Conservation (phyloP, 1,140 invertebrate genomes). For the Helicoverpa armigera region DNA sequence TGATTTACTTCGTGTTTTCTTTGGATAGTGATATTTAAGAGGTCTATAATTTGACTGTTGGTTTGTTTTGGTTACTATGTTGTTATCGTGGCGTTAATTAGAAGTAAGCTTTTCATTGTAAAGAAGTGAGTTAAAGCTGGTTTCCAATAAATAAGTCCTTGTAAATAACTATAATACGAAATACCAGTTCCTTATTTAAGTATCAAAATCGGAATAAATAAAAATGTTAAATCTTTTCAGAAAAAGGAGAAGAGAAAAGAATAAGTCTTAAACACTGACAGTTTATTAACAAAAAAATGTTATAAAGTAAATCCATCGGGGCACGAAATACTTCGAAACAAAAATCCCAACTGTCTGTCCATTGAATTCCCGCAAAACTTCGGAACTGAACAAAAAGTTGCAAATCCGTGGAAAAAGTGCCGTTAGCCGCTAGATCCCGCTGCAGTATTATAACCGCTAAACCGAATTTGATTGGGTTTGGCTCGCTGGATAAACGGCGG, state of each 20-base stretch:
- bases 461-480: conserved; percentile 49
- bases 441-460: conserved; percentile 46
- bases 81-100: too few species aligned
- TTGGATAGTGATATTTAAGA: neutral
- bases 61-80: neutral
- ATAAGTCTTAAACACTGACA: too few species aligned
- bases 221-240: too few species aligned
- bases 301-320: neutral
- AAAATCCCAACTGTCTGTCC: neutral
- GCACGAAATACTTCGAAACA: neutral
- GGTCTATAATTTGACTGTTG: neutral
- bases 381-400: conserved; percentile 11
- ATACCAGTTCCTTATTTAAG: too few species aligned
- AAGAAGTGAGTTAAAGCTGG: too few species aligned
- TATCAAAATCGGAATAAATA: too few species aligned
- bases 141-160: too few species aligned
- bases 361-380: conserved; percentile 10
- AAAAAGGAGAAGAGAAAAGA: too few species aligned
- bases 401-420: conserved; percentile 41
- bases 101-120: too few species aligned
- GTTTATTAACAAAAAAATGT: too few species aligned
- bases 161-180: too few species aligned
- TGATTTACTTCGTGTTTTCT: neutral
- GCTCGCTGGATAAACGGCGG: conserved; percentile 30
- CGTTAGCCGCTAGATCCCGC: conserved; percentile 23